These are phyloP conservation scores for Leucoraja ocellata DNA, from an alignment of 2,797 vertebrate genomes.

Conservation along the genomic window DNA sequence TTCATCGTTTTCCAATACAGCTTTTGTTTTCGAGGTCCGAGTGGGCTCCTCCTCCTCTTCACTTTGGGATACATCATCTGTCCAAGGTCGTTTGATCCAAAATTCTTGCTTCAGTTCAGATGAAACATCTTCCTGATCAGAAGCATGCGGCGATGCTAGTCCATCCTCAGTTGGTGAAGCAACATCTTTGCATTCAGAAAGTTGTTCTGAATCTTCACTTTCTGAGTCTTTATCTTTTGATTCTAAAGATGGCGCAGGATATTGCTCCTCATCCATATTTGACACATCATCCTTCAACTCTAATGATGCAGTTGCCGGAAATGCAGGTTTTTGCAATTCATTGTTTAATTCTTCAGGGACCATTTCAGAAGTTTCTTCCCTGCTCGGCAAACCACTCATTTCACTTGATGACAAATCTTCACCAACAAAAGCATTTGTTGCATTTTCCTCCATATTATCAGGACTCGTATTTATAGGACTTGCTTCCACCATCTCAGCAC, in stretches of 20 bases:
- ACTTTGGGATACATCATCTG: constrained; percentile 67
- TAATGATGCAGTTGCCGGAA: not conserved
- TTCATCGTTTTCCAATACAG: constrained; percentile 55
- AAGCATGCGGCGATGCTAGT: constrained; percentile 60
- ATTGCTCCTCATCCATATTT: constrained; percentile 35
- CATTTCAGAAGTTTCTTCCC: constrained; percentile 24
- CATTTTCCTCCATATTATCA: constrained; percentile 72
- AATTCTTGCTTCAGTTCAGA: constrained; percentile 57
- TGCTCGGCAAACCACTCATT: constrained; percentile 10
- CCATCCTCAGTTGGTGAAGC: constrained; percentile 62
- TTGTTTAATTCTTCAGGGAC: constrained; percentile 25
- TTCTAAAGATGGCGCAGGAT: constrained; percentile 22
- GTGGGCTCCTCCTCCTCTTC: constrained; percentile 69
- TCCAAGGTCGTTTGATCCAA: constrained; percentile 48
- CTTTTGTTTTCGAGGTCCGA: constrained; percentile 56
- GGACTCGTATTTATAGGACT: constrained; percentile 45
- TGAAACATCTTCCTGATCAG: constrained; percentile 66
- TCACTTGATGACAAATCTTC: constrained; percentile 28
- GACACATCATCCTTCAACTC: constrained; percentile 29
- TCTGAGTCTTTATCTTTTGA: constrained; percentile 50
- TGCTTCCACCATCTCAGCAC: constrained; percentile 21
- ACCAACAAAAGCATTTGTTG: constrained; percentile 62
- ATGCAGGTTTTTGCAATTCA: constrained; percentile 25
- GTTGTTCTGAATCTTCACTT: constrained; percentile 59
- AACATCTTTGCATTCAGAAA: constrained; percentile 58